Evolutionary conservation across 2,797 vertebrate species (phyloP), one percentile per base, ranked within the genome.

Genomic region (Podarcis siculus): DNA sequence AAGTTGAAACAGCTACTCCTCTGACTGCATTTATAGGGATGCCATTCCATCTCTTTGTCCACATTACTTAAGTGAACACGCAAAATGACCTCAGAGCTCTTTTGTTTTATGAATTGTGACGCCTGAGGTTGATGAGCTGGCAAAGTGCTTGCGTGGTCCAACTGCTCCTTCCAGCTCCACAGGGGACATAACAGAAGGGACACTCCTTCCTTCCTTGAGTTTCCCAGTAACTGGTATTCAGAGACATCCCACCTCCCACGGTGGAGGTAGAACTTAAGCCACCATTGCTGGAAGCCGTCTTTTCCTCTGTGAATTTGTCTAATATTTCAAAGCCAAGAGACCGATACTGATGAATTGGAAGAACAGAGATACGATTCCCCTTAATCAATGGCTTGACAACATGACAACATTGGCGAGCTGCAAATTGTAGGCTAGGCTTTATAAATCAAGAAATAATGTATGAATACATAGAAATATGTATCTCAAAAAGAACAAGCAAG

Each of bases 1-100:
- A 72, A 55, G 35, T n/a, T 39, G 17, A 23, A 23, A 1, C 58
- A 15, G 9, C 35, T 58, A 32, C 30, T 17, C 3, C 78, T 69
- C 55, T 37, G 55, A 30, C 77, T 42, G 37, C 4, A 0, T 77
- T 97, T 97, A 23, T 81, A 96, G 9, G 93, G 95, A 17, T 97
- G 91, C 0, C 0, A 25, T 8, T 80, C 0, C 1, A 0, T 0
- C 0, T 93, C 49, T 49, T 94, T 97, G 0, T 35, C 79, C 49
- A 0, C 0, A 13, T 92, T 92, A 0, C 0, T 0, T 25, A 97
- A 97, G 0, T 0, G 32, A 12, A 10, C n/a, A 17, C 32, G 6
- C 61, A 64, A 64, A 64, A 64, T 64, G 17, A 64, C 61, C 17
- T 64, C 61, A 64, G 61, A 64, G 61, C 61, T 64, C 61, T 64